Percentiles rank a stretch among this genome's conserved stretches.
Evolutionary conservation across 1,140 invertebrate species (phyloP).

Genomic region (Tetramorium alpestre): DNA sequence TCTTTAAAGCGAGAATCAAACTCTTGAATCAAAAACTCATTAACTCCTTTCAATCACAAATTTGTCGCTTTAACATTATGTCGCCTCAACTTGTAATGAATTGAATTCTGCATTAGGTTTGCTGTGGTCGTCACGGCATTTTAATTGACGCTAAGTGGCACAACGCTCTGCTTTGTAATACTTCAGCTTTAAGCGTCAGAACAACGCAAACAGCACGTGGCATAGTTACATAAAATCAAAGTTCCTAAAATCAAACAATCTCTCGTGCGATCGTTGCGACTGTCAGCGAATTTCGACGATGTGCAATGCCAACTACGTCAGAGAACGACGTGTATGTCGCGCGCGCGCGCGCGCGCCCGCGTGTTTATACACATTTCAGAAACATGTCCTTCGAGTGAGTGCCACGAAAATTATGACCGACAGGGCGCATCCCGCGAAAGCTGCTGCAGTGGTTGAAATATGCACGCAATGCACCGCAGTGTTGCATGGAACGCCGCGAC

Average conservation of each 20-base stretch:
- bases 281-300: slow-evolving; percentile 1
- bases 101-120: slow-evolving; percentile 18
- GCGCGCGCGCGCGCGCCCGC: neutral
- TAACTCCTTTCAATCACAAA: neutral
- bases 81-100: slow-evolving; percentile 17
- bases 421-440: slow-evolving; percentile 23
- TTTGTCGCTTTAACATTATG: neutral
- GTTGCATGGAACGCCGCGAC: slow-evolving; percentile 18
- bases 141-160: slow-evolving; percentile 31
- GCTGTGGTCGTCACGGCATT: neutral
- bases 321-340: neutral
- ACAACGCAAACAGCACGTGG: slow-evolving; percentile 1
- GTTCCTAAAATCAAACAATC: slow-evolving; percentile 47
- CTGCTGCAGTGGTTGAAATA: slow-evolving; percentile 59
- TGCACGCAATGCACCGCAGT: slow-evolving; percentile 41
- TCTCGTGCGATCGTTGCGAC: neutral
- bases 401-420: slow-evolving; percentile 60
- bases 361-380: slow-evolving; percentile 30
- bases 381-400: neutral
- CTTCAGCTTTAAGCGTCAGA: slow-evolving; percentile 33
- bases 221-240: slow-evolving; percentile 51
- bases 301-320: neutral
- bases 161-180: slow-evolving; percentile 5
- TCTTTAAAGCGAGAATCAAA: neutral
- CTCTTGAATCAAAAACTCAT: neutral